A percentile compares a stretch with the other conserved stretches of the same genome.
These are phyloP conservation scores for Cryptocephalus primarius DNA, from an alignment of 2,888 invertebrate genomes.

Conservation along the genomic window DNA sequence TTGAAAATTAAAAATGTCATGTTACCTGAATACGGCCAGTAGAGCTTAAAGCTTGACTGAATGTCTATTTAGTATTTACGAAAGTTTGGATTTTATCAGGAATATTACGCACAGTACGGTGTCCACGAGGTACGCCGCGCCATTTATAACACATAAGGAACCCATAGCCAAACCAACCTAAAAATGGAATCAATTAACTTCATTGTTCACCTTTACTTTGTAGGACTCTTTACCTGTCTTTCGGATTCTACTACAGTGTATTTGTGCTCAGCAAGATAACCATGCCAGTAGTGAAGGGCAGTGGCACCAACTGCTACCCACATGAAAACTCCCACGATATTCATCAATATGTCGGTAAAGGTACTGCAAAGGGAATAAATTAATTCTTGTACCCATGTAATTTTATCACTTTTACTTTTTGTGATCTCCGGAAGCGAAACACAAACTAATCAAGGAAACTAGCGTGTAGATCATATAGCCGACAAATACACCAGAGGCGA, in stretches of 20 bases:
- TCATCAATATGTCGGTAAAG: constrained; percentile 74
- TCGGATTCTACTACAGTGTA: constrained; percentile 62
- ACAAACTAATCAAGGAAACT: constrained; percentile 62
- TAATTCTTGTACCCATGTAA: too few species aligned
- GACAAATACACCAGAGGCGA: constrained; percentile 77
- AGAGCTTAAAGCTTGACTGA: neutral
- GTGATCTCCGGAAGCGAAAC: constrained; percentile 68
- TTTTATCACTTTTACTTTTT: constrained; percentile 45
- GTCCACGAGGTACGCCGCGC: constrained; percentile 71
- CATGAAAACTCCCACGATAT: constrained; percentile 72
- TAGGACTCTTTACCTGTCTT: constrained; percentile 42
- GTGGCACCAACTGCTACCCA: constrained; percentile 80
- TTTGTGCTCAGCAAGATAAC: constrained; percentile 72
- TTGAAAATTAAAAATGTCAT: too few species aligned
- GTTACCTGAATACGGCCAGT: too few species aligned
- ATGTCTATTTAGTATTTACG: too few species aligned
- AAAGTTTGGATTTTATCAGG: constrained; percentile 21
- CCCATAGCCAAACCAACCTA: constrained; percentile 70
- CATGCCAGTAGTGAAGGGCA: constrained; percentile 82
- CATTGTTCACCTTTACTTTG: neutral
- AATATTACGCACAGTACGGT: constrained; percentile 61
- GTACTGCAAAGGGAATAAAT: constrained; percentile 44
- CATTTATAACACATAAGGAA: constrained; percentile 66
- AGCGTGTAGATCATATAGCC: constrained; percentile 78
- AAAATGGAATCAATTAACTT: constrained; percentile 12